Conservation (phyloP, 1,140 invertebrate genomes). For the Tenebrio molitor region DNA sequence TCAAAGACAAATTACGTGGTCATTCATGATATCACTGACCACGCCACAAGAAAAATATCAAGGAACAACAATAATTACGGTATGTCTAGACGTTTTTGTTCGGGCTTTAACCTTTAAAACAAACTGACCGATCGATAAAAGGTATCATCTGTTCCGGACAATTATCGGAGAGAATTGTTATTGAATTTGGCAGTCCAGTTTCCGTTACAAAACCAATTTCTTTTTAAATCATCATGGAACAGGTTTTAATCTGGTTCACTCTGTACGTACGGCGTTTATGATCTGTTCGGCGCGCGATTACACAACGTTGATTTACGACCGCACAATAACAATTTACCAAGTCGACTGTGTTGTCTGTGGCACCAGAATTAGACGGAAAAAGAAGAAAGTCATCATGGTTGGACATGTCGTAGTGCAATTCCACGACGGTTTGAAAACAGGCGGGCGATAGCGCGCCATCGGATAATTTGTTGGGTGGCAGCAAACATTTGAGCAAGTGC, state of each 20-base stretch:
- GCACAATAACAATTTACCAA: too few relatives aligned
- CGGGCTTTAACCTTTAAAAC: conserved; percentile 31
- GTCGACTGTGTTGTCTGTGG: too few relatives aligned
- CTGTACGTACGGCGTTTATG: not conserved
- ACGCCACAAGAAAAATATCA: not conserved
- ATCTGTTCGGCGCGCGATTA: not conserved
- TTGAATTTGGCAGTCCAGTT: conserved; percentile 9
- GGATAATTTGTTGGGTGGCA: conserved; percentile 23
- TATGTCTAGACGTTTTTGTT: conserved; percentile 18
- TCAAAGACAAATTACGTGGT: too few relatives aligned
- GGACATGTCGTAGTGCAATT: conserved; percentile 19
- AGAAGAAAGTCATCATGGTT: not conserved
- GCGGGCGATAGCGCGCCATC: conserved; percentile 2
- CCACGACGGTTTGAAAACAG: conserved; percentile 3
- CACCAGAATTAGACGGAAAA: conserved; percentile 6
- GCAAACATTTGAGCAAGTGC: conserved; percentile 25
- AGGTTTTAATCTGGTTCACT: conserved; percentile 17
- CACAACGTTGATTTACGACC: not conserved
- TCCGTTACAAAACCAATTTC: conserved; percentile 25
- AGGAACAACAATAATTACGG: conserved; percentile 5
- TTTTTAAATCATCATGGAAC: not conserved
- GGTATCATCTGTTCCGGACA: conserved; percentile 20
- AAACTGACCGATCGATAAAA: conserved; percentile 25
- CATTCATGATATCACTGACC: conserved; percentile 4
- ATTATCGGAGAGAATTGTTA: conserved; percentile 11